Conservation (phyloP, 2,888 invertebrate genomes). For the Arctia plantaginis region DNA sequence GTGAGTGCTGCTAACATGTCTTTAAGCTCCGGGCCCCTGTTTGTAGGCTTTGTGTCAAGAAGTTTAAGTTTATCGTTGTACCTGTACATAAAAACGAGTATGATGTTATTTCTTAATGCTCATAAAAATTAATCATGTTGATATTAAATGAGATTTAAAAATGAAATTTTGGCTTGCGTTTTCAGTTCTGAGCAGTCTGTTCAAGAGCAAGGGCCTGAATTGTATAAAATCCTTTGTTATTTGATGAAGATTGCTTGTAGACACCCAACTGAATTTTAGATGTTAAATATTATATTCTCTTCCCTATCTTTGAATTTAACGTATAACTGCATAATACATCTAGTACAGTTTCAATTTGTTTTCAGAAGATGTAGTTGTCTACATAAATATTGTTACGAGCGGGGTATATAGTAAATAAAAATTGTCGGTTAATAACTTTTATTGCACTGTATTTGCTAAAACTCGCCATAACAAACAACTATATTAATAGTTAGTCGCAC, state of each 20-base stretch:
- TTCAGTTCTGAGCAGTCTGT: no score
- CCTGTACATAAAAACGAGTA: constrained; percentile 51
- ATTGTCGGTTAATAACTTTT: no score
- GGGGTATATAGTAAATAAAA: no score
- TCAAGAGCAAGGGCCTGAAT: neutral
- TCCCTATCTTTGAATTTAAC: no score
- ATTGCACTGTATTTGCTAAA: no score
- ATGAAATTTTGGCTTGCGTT: neutral
- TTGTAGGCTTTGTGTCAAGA: constrained; percentile 49
- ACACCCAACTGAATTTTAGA: neutral
- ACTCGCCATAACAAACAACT: no score
- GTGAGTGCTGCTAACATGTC: constrained; percentile 89
- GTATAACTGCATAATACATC: neutral
- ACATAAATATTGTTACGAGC: no score
- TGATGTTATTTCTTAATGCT: neutral
- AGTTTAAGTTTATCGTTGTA: constrained; percentile 69
- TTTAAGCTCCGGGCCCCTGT: constrained; percentile 79
- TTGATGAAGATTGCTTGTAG: neutral
- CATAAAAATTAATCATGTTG: neutral
- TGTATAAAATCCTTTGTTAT: neutral
- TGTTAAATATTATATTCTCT: no score
- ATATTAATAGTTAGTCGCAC: no score
- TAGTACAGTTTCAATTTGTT: no score
- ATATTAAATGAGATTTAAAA: neutral
- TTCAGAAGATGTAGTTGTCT: no score